Evolutionary conservation across 1,140 invertebrate genomes (phyloP), one percentile per base, ranked within the genome.

Genomic region (Cyclargus thomasi): DNA sequence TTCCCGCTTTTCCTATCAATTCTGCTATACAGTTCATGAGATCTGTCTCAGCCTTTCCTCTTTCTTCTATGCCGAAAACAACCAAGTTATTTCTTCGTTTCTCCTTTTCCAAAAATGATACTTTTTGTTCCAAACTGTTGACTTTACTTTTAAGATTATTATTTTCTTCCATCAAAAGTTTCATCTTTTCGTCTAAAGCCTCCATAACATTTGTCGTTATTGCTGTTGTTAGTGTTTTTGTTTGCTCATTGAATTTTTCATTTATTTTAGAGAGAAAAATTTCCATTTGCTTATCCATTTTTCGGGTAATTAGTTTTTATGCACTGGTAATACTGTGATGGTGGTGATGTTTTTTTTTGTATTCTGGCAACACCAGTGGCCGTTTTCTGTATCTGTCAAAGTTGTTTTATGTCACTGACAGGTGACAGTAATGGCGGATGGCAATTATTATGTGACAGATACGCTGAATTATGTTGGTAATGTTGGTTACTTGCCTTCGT

Each of bases 181-280:
- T 23, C 23, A 74, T 11, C 62, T 69, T 74, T 17, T 74, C 70
- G 11, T 74, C 72, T 47, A 76, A 5, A 11, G 67, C 70, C 35
- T 72, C 72, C 70, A 72, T 72, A 8, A 76, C 74, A 66, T 72
- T 74, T 67, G 72, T 69, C 2, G 72, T 76, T 69, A 76, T 67
- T 70, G 35, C 55, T 1, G 66, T 69, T 62, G 74, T 73, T 70
- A 75, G 16, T 53, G 59, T 70, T 65, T 8, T 53, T 53, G 69
- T 74, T 76, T 74, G 72, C 65, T 74, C 55, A 17, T 72, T 65
- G 35, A 72, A 70, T 22, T 76, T 71, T 70, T 71, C 67, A 11
- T 73, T 67, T 63, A 73, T 64, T 75, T 75, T 69, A 11, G 59
- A 65, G 14, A 71, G 57, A 53, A 75, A 57, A 1, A 71, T 20